phyloP scores from a whole-genome alignment of 1,140 invertebrate species.

The Musca vetustissima region DNA sequence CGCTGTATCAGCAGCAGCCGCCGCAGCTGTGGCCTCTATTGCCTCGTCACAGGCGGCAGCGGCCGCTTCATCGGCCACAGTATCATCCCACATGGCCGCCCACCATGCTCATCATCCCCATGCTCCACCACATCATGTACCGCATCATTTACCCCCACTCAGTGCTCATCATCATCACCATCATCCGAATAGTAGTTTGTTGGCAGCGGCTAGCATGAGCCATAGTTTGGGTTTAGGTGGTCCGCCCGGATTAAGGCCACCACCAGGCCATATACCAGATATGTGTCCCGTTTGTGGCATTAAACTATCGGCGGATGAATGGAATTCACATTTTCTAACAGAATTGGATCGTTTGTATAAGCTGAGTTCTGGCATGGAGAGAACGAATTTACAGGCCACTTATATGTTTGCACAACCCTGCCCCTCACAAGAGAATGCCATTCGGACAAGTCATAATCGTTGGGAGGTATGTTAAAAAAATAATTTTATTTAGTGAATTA shows the following conservation, averaged over 20 bases:
- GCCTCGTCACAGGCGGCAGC: slow-evolving; percentile 32
- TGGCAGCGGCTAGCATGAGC: slow-evolving; percentile 33
- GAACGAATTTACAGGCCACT: slow-evolving; percentile 51
- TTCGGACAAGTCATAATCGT: slow-evolving; percentile 66
- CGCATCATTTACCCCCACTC: slow-evolving; percentile 29
- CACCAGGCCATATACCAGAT: slow-evolving; percentile 41
- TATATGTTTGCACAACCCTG: slow-evolving; percentile 54
- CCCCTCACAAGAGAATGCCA: slow-evolving; percentile 56
- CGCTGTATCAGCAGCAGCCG: slow-evolving; percentile 18
- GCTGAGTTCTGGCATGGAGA: slow-evolving; percentile 58
- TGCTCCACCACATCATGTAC: slow-evolving; percentile 45
- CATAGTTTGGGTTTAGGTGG: slow-evolving; percentile 40
- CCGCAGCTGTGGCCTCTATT: slow-evolving; percentile 35
- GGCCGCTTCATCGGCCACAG: slow-evolving; percentile 36
- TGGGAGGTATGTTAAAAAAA: slow-evolving; percentile 66
- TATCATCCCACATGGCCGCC: slow-evolving; percentile 36
- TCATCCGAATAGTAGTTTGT: slow-evolving; percentile 33
- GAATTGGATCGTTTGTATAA: slow-evolving; percentile 79
- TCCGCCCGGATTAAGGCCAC: not conserved
- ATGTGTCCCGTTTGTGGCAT: slow-evolving; percentile 78
- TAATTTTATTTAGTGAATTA: too few relatives aligned
- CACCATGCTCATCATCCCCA: slow-evolving; percentile 29
- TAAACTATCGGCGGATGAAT: slow-evolving; percentile 71
- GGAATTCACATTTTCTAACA: slow-evolving; percentile 76
- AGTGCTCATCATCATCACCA: slow-evolving; percentile 44